A percentile compares a stretch with the other conserved stretches of the same genome.
Evolutionary conservation across 92 coral and sea anemone genomes (phyloP).

Genomic region (Epizoanthus scotinus): DNA sequence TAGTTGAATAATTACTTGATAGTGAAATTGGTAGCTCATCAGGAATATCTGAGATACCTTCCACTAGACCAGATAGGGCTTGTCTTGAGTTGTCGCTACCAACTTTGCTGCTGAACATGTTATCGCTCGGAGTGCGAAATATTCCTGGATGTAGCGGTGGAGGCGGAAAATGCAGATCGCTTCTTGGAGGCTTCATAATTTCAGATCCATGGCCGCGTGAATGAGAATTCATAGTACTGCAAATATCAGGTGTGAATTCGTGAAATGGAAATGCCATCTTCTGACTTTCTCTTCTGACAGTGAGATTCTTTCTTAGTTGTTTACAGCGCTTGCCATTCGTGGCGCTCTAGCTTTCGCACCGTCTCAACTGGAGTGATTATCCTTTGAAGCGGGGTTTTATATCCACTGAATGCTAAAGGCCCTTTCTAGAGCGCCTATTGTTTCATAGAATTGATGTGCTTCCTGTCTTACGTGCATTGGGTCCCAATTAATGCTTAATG

Average conservation of each 20-base stretch:
- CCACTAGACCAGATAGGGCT: conserved; percentile 44
- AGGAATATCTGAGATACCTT: conserved; percentile 74
- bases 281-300: conserved; percentile 42
- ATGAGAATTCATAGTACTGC: conserved; percentile 65
- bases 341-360: conserved; percentile 40
- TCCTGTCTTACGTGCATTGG: conserved; percentile 96
- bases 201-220: conserved; percentile 69
- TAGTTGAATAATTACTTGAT: conserved; percentile 34
- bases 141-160: conserved; percentile 65
- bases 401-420: conserved; percentile 76
- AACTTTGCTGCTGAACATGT: conserved; percentile 38
- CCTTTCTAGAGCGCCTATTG: conserved; percentile 86
- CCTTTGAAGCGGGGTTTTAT: conserved; percentile 72
- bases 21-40: conserved; percentile 73
- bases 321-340: conserved; percentile 21
- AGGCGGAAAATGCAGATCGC: conserved; percentile 50
- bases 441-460: conserved; percentile 89
- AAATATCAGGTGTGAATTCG: conserved; percentile 71
- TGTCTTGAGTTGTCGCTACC: conserved; percentile 55
- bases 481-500: conserved; percentile 95
- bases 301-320: conserved; percentile 21
- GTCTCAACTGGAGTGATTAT: conserved; percentile 54
- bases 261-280: conserved; percentile 70
- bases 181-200: conserved; percentile 66
- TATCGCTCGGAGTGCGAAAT: conserved; percentile 34